Percentiles rank a stretch among this genome's conserved stretches.
Conservation (phyloP, 2,888 invertebrate genomes). For the Mythimna vitellina region DNA sequence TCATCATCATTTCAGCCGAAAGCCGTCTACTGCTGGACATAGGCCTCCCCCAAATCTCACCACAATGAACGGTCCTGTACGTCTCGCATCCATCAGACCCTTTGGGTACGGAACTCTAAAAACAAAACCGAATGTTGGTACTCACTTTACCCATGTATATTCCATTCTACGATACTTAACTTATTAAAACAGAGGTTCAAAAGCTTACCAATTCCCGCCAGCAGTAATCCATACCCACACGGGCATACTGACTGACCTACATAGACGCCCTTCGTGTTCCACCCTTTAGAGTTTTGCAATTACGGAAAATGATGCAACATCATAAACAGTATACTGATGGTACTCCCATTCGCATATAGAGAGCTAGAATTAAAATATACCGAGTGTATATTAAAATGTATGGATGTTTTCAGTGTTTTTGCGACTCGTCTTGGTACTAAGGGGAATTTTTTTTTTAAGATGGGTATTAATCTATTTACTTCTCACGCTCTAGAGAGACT, state of each 20-base stretch:
- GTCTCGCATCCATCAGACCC: too few relatives aligned
- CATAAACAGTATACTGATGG: slow-evolving; percentile 31
- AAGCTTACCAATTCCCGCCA: slow-evolving; percentile 19
- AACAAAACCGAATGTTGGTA: too few relatives aligned
- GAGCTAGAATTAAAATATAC: slow-evolving; percentile 45
- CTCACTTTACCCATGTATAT: neutral
- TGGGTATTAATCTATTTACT: too few relatives aligned
- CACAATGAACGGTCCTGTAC: too few relatives aligned
- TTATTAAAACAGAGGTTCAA: slow-evolving; percentile 32
- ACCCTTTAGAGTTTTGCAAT: slow-evolving; percentile 61
- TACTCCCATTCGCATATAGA: slow-evolving; percentile 36
- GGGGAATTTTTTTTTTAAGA: too few relatives aligned
- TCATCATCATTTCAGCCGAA: too few relatives aligned
- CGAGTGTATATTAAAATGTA: slow-evolving; percentile 12
- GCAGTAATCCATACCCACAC: slow-evolving; percentile 22
- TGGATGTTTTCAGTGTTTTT: neutral
- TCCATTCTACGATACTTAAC: slow-evolving; percentile 8
- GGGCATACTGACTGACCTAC: slow-evolving; percentile 37
- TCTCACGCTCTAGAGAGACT: too few relatives aligned
- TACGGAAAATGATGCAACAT: slow-evolving; percentile 57
- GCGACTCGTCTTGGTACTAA: too few relatives aligned
- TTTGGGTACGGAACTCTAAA: too few relatives aligned
- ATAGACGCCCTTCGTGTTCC: slow-evolving; percentile 44
- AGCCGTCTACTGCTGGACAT: too few relatives aligned
- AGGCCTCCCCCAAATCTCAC: too few relatives aligned